A percentile compares a stretch with the other conserved stretches of the same genome.
phyloP scores from a whole-genome alignment of 2,888 invertebrate species.

The Pristionchus fissidentatus region DNA sequence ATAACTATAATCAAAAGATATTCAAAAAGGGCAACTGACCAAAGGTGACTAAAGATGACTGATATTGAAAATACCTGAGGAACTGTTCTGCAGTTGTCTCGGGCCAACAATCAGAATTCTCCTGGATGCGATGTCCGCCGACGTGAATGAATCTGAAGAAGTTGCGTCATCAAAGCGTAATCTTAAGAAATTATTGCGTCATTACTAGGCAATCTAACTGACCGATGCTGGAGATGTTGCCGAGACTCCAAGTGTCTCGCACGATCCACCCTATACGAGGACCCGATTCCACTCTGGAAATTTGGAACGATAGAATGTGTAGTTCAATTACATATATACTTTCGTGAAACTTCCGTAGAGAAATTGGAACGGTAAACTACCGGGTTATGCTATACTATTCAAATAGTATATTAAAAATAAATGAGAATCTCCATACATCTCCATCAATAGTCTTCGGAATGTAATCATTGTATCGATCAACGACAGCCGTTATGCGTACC shows the following conservation, averaged over 20 bases:
- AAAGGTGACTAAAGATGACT: neutral
- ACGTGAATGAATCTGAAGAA: conserved; percentile 34
- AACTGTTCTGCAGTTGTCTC: neutral
- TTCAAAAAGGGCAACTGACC: no score
- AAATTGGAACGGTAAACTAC: no score
- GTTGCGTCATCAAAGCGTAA: no score
- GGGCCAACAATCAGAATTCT: conserved; percentile 42
- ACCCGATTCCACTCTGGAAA: neutral
- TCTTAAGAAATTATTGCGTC: no score
- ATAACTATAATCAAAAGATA: no score
- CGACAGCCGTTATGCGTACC: neutral
- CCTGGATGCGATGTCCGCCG: conserved; percentile 30
- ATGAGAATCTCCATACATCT: neutral
- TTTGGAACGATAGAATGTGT: no score
- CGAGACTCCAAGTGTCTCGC: conserved; percentile 52
- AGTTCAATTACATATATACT: neutral
- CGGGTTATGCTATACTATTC: no score
- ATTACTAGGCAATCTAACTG: neutral
- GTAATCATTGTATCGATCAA: neutral
- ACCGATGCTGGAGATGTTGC: conserved; percentile 53
- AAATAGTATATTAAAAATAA: neutral
- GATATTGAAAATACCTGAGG: neutral
- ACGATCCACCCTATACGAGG: conserved; percentile 60
- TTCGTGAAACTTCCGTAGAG: neutral
- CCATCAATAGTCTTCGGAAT: neutral